These are phyloP conservation scores for Hyperoplus immaculatus DNA, from an alignment of 2,797 vertebrate species.

Conservation along the genomic window DNA sequence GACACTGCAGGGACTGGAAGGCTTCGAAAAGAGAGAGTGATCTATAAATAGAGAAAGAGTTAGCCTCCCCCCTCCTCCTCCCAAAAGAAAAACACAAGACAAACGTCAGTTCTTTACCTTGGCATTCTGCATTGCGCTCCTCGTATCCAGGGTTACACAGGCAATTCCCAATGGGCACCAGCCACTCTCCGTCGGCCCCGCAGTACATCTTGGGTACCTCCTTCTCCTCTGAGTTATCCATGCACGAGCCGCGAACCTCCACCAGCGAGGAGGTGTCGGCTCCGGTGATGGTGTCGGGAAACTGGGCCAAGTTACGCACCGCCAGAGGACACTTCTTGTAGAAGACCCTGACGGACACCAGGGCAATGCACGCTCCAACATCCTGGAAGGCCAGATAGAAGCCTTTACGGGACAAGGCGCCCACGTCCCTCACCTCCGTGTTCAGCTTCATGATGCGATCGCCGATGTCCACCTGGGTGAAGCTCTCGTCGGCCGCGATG, in stretches of 20 bases:
- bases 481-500: constrained; percentile 97
- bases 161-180: constrained; percentile 98
- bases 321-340: constrained; percentile 97
- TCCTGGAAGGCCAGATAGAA: constrained; percentile 99
- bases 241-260: constrained; percentile 96
- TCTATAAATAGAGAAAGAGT: constrained; percentile 51
- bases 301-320: constrained; percentile 94
- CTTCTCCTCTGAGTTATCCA: constrained; percentile 97
- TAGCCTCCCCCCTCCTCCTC: background rate
- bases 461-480: constrained; percentile 98
- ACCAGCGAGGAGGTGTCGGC: constrained; percentile 96
- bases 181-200: constrained; percentile 97
- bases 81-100: constrained; percentile 35
- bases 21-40: background rate
- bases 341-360: constrained; percentile 96
- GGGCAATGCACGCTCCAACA: constrained; percentile 95
- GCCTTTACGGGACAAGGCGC: constrained; percentile 91
- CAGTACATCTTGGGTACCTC: constrained; percentile 99
- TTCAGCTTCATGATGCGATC: constrained; percentile 99
- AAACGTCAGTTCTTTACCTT: constrained; percentile 88
- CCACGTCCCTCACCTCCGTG: constrained; percentile 95
- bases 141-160: constrained; percentile 96
- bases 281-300: constrained; percentile 96
- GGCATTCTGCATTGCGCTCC: constrained; percentile 93
- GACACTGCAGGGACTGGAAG: background rate